Evolutionary conservation across 23 tunicate genomes (phyloP).

Genomic region (Trididemnum clinides): DNA sequence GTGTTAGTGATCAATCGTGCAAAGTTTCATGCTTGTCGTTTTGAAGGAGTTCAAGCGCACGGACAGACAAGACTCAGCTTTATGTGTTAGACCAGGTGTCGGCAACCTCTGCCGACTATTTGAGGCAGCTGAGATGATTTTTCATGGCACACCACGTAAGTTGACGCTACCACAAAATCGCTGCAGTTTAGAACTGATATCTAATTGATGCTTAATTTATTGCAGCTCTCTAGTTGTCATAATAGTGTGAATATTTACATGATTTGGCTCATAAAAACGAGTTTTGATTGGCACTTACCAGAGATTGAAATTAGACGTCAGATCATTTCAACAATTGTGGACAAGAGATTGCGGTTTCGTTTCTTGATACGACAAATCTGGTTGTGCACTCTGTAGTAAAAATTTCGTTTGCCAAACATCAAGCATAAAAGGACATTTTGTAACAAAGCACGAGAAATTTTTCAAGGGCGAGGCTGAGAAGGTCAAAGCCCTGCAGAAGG

Average conservation of each 20-base stretch:
- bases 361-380: constrained; percentile 32
- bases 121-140: neutral
- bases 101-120: neutral
- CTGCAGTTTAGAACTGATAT: no score
- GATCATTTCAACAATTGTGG: no score
- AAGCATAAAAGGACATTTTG: constrained; percentile 60
- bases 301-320: no score
- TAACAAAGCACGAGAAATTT: no score
- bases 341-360: constrained; percentile 35
- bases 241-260: constrained; percentile 13
- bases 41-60: no score
- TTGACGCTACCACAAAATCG: neutral
- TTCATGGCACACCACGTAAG: neutral
- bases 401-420: constrained; percentile 51
- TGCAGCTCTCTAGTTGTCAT: no score
- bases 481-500: no score
- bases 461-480: no score
- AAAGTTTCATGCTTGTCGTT: no score
- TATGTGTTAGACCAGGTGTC: neutral
- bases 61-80: no score
- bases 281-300: constrained; percentile 7
- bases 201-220: no score
- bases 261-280: neutral
- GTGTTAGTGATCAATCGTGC: no score
- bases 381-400: constrained; percentile 12